Conservation (phyloP, 2,113 vertebrate genomes). For the Tachuris rubrigastra region DNA sequence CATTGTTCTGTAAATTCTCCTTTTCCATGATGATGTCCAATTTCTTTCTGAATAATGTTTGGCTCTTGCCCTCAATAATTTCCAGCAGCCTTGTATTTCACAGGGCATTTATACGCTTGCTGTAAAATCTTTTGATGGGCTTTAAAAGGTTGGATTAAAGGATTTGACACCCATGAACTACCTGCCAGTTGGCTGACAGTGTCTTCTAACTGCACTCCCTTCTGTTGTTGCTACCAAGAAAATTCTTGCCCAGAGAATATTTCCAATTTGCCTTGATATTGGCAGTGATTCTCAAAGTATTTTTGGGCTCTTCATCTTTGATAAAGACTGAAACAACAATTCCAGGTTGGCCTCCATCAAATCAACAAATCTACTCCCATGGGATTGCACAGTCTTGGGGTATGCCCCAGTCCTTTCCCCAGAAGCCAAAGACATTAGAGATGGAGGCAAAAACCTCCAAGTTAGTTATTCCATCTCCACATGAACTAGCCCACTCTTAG, state of each 20-base stretch:
- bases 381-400: background rate
- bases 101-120: background rate
- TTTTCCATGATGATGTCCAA: background rate
- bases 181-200: background rate
- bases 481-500: background rate
- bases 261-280: background rate
- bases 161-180: background rate
- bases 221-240: background rate
- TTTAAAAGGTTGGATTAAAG: slow-evolving; percentile 31
- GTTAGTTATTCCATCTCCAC: background rate
- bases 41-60: slow-evolving; percentile 14
- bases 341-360: background rate
- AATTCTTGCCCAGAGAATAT: background rate
- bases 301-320: background rate
- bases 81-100: slow-evolving; percentile 14
- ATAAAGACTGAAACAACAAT: background rate
- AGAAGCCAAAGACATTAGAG: background rate
- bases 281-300: background rate
- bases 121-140: slow-evolving; percentile 27
- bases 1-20: background rate
- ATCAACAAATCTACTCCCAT: background rate
- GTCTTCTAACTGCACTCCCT: background rate
- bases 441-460: background rate
- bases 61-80: slow-evolving; percentile 22
- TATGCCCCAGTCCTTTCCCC: background rate